Base-by-base conservation (phyloP, 2,888 invertebrate species). In the Alloplasta piceator region DNA sequence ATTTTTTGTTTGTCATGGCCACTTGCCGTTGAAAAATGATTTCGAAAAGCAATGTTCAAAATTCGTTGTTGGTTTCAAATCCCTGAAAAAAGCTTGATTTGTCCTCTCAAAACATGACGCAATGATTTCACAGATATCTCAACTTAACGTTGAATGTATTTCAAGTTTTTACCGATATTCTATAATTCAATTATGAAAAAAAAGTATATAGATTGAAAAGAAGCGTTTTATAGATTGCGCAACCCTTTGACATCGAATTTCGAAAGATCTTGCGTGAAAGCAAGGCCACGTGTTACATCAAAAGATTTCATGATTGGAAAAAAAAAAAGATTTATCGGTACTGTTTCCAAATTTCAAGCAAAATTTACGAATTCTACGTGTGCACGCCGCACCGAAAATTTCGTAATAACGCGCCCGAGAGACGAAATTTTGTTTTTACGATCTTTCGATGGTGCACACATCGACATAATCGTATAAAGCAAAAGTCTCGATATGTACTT, bases 231-330 rank as follows among this genome's bases (percentile, higher is more conserved):
- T 12, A 7, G 39, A 46, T 76, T 73, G 52, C 48, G 50, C 63
- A 68, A 80, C 50, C 26, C 14, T 36, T 66, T 48, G 36, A 46
- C 16, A n/a, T 61, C 61, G 55, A 72, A 77, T 77, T 73, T 77
- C 64, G 68, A 73, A 70, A 73, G 68, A 64, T 80, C 75, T 55
- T 14, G 64, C 39, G 76, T 80, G 72, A 80, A 77, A 77, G 80
- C 73, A 77, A 77, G 77, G 76, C 76, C 76, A 50, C 10, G 56
- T 46, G 63, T 58, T 64, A 72, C 48, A 10, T 46, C 43, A n/a
- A 43, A 26, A 71, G 26, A 64, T 67, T 58, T 72, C 63, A 66
- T 26, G 55, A 26, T 76, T 41, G 46, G 26, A 26, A 26, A 26
- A 26, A 26, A 26, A 26, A 26, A 50, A 73, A 70, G 77, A 77